Conservation (phyloP, 2,888 invertebrate genomes). For the Dichetophora obliterata region DNA sequence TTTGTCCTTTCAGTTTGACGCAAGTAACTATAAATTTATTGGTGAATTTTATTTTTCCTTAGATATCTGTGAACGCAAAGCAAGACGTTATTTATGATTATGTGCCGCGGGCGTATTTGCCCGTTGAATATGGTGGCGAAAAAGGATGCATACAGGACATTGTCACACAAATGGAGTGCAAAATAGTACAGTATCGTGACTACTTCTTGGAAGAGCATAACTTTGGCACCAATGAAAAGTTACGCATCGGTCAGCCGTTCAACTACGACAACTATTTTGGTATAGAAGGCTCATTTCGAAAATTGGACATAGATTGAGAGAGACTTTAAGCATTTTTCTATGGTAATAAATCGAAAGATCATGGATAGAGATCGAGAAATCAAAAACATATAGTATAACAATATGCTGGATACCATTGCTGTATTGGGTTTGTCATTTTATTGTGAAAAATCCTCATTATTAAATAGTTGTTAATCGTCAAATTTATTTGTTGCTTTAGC, state of each 20-base stretch:
- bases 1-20: no score
- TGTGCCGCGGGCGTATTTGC: constrained; percentile 74
- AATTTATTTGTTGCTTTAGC: no score
- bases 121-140: constrained; percentile 77
- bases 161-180: constrained; percentile 61
- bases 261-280: constrained; percentile 61
- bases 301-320: constrained; percentile 64
- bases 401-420: no score
- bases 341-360: no score
- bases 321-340: neutral
- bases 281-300: constrained; percentile 65
- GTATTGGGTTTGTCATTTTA: no score
- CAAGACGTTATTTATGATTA: constrained; percentile 74
- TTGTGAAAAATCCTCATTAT: no score
- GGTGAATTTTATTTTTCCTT: no score
- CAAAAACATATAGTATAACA: no score
- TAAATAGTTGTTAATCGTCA: no score
- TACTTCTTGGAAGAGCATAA: constrained; percentile 62
- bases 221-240: constrained; percentile 62
- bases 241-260: constrained; percentile 55
- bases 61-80: constrained; percentile 74
- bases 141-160: constrained; percentile 70
- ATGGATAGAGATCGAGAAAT: no score
- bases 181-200: constrained; percentile 57
- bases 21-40: no score